Evolutionary conservation across 2,888 invertebrate species (phyloP).

Genomic region (Hemaris fuciformis): DNA sequence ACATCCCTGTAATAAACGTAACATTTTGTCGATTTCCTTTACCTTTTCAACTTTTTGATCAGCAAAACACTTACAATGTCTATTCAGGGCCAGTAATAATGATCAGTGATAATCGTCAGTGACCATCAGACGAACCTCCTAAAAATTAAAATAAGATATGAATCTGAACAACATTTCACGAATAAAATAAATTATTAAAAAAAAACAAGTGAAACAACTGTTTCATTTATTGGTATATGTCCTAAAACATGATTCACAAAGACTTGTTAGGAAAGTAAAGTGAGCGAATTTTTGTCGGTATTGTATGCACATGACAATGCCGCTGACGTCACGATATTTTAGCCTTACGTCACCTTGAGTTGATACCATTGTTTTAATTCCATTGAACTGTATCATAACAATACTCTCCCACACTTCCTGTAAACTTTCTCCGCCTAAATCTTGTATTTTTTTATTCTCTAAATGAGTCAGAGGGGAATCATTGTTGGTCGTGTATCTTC

Average conservation of each 20-base stretch:
- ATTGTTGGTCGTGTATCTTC: neutral
- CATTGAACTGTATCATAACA: neutral
- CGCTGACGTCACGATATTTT: neutral
- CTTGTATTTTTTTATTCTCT: neutral
- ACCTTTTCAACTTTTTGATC: too few relatives aligned
- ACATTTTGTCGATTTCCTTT: too few relatives aligned
- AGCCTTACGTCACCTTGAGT: neutral
- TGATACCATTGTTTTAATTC: neutral
- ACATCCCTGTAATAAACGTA: too few relatives aligned
- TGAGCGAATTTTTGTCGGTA: neutral
- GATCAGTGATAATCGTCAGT: too few relatives aligned
- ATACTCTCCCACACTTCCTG: neutral
- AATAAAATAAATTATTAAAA: too few relatives aligned
- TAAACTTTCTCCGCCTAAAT: neutral
- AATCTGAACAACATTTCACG: too few relatives aligned
- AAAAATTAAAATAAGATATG: too few relatives aligned
- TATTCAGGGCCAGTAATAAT: too few relatives aligned
- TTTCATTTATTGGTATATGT: neutral
- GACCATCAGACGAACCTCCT: too few relatives aligned
- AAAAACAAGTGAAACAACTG: too few relatives aligned
- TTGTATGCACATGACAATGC: neutral
- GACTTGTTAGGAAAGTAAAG: neutral
- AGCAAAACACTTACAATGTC: too few relatives aligned
- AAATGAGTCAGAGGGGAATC: neutral
- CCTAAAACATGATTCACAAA: neutral